Conservation (phyloP, 2,797 vertebrate species). For the Ammospiza maritima region DNA sequence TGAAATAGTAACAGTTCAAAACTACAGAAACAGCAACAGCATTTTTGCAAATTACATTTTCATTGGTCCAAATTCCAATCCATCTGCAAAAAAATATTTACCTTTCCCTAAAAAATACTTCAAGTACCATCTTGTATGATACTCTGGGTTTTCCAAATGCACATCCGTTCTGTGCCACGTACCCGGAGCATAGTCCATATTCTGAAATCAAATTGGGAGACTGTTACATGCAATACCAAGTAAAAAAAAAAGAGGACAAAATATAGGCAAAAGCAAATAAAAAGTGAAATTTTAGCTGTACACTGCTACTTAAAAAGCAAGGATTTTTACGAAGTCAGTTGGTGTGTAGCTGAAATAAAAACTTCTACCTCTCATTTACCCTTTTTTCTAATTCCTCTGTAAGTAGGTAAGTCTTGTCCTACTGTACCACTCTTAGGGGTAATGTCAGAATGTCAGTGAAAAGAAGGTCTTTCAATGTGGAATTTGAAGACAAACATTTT, state of each 20-base stretch:
- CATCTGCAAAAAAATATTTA: slow-evolving; percentile 65
- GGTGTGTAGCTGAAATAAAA: not conserved
- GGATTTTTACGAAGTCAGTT: not conserved
- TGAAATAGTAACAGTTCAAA: not conserved
- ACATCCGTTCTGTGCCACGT: slow-evolving; percentile 98
- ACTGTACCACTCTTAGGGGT: fast-evolving
- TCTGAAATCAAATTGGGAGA: slow-evolving; percentile 77
- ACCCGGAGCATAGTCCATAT: slow-evolving; percentile 84
- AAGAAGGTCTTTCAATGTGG: not conserved
- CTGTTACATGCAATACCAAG: not conserved
- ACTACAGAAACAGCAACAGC: not conserved
- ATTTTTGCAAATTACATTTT: not conserved
- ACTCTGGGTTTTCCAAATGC: slow-evolving; percentile 98
- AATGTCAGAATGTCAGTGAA: not conserved
- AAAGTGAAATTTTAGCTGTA: not conserved
- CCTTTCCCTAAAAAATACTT: slow-evolving; percentile 99
- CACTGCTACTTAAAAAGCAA: not conserved
- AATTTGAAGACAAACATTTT: not conserved
- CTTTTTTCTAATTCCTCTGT: not conserved
- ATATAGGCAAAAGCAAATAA: not conserved
- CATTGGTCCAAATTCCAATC: not conserved
- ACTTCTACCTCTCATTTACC: not conserved
- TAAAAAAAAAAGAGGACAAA: not conserved
- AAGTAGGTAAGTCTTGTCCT: not conserved
- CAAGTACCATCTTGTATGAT: slow-evolving; percentile 99